These are phyloP conservation scores for Tetrapedia diversipes DNA, from an alignment of 2,888 invertebrate genomes.

Conservation along the genomic window DNA sequence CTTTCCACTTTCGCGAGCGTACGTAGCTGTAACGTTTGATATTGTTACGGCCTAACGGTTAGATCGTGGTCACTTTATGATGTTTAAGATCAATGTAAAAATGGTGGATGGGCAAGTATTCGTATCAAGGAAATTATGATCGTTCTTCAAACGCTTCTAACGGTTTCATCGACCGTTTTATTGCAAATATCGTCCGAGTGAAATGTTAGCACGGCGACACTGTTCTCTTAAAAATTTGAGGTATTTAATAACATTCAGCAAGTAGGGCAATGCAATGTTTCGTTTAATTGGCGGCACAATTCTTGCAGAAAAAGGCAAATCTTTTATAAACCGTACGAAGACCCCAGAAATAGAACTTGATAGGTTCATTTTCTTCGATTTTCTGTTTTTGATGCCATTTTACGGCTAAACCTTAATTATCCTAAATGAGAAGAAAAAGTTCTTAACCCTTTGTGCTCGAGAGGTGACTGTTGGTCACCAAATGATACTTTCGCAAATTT, in stretches of 20 bases:
- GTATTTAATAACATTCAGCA: not conserved
- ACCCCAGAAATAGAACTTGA: too few relatives aligned
- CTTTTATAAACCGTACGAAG: too few relatives aligned
- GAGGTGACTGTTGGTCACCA: too few relatives aligned
- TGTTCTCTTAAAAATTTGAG: not conserved
- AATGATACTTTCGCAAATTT: too few relatives aligned
- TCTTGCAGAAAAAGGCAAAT: too few relatives aligned
- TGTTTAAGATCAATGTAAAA: constrained; percentile 9
- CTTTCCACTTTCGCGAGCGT: constrained; percentile 34
- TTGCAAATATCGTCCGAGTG: not conserved
- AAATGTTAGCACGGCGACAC: not conserved
- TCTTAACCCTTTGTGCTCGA: too few relatives aligned
- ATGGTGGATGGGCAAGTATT: not conserved
- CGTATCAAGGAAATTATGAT: constrained; percentile 1
- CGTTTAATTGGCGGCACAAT: not conserved
- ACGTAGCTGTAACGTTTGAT: constrained; percentile 3
- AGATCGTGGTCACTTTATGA: constrained; percentile 12
- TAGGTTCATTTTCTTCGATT: too few relatives aligned
- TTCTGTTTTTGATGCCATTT: too few relatives aligned
- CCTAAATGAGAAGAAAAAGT: too few relatives aligned
- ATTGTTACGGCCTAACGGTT: constrained; percentile 17
- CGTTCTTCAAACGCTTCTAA: not conserved
- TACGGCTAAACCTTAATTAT: too few relatives aligned
- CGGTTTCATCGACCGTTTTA: not conserved
- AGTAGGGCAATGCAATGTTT: too few relatives aligned